Evolutionary conservation across 2,797 vertebrate species (phyloP), one percentile per base, ranked within the genome.

Genomic region (Hoplostethus atlanticus): DNA sequence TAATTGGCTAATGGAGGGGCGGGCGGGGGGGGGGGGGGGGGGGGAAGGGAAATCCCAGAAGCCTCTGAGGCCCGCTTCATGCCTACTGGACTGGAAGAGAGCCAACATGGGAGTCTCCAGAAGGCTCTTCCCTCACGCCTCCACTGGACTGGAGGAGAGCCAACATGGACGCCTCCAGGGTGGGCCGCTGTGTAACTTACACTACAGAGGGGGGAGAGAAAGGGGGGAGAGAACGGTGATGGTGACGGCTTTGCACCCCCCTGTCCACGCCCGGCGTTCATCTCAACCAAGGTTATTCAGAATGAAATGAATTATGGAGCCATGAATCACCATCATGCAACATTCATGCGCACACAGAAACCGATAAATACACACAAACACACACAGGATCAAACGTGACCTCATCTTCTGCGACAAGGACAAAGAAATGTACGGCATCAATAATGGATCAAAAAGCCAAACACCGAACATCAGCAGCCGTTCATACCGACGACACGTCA

Each of bases 1-100:
- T 87, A 87, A 92, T 89, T 90, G 88, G 88, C 84, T 89, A 89
- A 91, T 89, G 73, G 84, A 84, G 71, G 88, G 79, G 79, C 81
- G 65, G 77, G 71, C 1, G 21, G 21, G 21, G 21, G 1, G 21
- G 21, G 21, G 21, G 73, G 63, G 78, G 68, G 72, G 83, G 81
- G 63, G 75, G 76, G 75, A 77, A 85, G 77, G 87, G 86, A 69
- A 84, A 84, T 90, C 88, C 91, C 80, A 53, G 68, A 81, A 81
- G 86, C 71, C 77, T 86, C 52, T 46, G 65, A 89, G 87, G 80
- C 77, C 76, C 82, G 87, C 82, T 91, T 87, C 85, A 81, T 86
- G 87, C 85, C 88, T 84, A 83, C 72, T 89, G 79, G 79, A 86
- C 82, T 93, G 91, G 90, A 91, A 88, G 63, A 68, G 58, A 84